Conservation (phyloP, 2,888 invertebrate species). For the Spilosoma lubricipeda region DNA sequence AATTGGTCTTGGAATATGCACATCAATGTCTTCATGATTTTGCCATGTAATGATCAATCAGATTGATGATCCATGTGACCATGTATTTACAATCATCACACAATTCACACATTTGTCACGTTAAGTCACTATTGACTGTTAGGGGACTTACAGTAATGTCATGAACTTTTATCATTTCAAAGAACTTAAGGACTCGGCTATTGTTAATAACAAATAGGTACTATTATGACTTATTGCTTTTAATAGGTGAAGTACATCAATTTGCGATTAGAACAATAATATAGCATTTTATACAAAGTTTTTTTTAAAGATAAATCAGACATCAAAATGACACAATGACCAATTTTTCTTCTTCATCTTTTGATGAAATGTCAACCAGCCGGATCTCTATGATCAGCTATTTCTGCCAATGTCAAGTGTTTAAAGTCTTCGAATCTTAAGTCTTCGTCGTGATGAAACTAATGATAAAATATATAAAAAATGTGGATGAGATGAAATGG, state of each 20-base stretch:
- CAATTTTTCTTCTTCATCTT: too few relatives aligned
- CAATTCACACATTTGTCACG: neutral
- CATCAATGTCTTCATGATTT: neutral
- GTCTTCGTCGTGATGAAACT: too few relatives aligned
- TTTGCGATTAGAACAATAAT: neutral
- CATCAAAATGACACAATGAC: too few relatives aligned
- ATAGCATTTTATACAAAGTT: neutral
- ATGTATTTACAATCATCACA: neutral
- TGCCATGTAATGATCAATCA: neutral
- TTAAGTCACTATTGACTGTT: slow-evolving; percentile 20
- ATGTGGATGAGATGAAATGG: too few relatives aligned
- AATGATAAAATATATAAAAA: too few relatives aligned
- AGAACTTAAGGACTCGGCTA: slow-evolving; percentile 29
- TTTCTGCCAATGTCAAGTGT: too few relatives aligned
- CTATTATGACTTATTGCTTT: slow-evolving; percentile 2
- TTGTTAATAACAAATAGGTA: slow-evolving; percentile 21
- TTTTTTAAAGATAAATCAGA: too few relatives aligned
- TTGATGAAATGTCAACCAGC: too few relatives aligned
- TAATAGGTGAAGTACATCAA: slow-evolving; percentile 13
- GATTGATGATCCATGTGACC: neutral
- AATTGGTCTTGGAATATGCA: neutral
- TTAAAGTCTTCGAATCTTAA: too few relatives aligned
- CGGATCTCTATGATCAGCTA: too few relatives aligned
- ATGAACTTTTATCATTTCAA: slow-evolving; percentile 39
- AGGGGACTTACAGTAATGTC: slow-evolving; percentile 43